Evolutionary conservation across 2,113 vertebrate genomes (phyloP).

Genomic region (Jaculus jaculus): DNA sequence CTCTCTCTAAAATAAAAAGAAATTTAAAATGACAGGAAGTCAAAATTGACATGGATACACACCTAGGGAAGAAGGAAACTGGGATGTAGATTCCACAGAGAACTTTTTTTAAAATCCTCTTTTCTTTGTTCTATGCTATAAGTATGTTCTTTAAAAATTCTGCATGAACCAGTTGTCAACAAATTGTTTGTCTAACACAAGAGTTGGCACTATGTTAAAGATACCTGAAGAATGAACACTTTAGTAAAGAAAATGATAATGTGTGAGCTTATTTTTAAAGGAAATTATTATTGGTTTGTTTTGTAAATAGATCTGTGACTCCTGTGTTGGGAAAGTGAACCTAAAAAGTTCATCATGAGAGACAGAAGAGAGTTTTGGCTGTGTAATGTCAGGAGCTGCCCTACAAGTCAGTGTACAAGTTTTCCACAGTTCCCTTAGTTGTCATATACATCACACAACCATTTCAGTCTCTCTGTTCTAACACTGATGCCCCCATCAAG

Average conservation of each 20-base stretch:
- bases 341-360: not conserved
- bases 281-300: not conserved
- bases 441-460: fast-evolving
- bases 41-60: conserved; percentile 34
- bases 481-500: not conserved
- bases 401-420: not conserved
- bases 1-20: not conserved
- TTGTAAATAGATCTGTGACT: not conserved
- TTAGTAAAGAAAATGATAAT: not conserved
- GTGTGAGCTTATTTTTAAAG: not conserved
- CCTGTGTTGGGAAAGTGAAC: not conserved
- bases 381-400: not conserved
- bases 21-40: conserved; percentile 28
- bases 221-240: not conserved
- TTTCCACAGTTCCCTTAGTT: no score
- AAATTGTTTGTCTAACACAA: not conserved
- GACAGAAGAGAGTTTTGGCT: not conserved
- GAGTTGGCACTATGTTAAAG: not conserved
- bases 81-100: not conserved
- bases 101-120: conserved; percentile 27
- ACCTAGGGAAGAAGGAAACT: conserved; percentile 28
- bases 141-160: not conserved
- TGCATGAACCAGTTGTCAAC: not conserved
- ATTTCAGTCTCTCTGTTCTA: not conserved
- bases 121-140: not conserved